Evolutionary conservation across 1,140 invertebrate genomes (phyloP).

Genomic region (Spodoptera frugiperda): DNA sequence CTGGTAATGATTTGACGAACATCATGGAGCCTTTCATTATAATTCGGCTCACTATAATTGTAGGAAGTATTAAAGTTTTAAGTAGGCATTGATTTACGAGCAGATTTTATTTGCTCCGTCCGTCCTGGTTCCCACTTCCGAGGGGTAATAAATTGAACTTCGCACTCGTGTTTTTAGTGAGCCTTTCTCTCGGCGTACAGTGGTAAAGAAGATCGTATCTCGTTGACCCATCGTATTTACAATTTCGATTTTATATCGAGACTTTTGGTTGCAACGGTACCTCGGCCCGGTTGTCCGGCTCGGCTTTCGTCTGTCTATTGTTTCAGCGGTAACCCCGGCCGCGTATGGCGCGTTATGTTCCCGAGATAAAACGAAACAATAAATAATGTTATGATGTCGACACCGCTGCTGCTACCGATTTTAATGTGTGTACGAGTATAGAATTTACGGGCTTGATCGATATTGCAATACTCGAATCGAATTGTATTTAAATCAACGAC

Average conservation of each 20-base stretch:
- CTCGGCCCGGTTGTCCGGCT: slow-evolving; percentile 57
- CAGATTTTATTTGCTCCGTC: slow-evolving; percentile 44
- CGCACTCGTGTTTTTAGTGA: slow-evolving; percentile 54
- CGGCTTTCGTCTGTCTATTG: slow-evolving; percentile 61
- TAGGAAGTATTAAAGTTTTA: slow-evolving; percentile 58
- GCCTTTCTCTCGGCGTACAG: slow-evolving; percentile 64
- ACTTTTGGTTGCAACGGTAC: slow-evolving; percentile 63
- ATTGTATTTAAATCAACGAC: slow-evolving; percentile 62
- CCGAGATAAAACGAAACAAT: slow-evolving; percentile 67
- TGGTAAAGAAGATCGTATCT: slow-evolving; percentile 60
- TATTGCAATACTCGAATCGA: slow-evolving; percentile 61
- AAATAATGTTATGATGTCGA: slow-evolving; percentile 73
- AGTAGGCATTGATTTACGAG: slow-evolving; percentile 51
- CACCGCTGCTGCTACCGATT: slow-evolving; percentile 70
- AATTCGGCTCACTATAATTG: slow-evolving; percentile 46
- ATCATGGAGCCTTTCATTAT: slow-evolving; percentile 41
- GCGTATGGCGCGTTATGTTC: slow-evolving; percentile 62
- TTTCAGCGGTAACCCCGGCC: slow-evolving; percentile 56
- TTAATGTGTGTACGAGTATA: slow-evolving; percentile 64
- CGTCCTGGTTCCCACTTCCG: slow-evolving; percentile 54
- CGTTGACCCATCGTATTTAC: slow-evolving; percentile 57
- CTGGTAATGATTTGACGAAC: slow-evolving; percentile 42
- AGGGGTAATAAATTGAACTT: slow-evolving; percentile 57
- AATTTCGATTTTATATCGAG: slow-evolving; percentile 58
- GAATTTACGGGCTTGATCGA: slow-evolving; percentile 67